Conservation (phyloP, 1,140 invertebrate genomes). For the Eubasilissa regina region DNA sequence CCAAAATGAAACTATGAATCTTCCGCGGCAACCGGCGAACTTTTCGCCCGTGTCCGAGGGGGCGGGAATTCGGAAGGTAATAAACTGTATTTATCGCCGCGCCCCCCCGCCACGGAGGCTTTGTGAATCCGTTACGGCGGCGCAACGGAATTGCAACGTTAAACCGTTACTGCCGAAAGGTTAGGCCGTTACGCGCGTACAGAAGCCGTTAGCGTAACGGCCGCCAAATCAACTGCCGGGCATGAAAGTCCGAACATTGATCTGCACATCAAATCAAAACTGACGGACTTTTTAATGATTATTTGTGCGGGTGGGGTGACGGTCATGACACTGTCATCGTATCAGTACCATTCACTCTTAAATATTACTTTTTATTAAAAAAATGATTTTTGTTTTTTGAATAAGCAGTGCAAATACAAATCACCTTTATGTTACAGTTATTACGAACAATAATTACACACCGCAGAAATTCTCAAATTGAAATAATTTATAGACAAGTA, state of each 20-base stretch:
- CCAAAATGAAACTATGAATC: constrained; percentile 32
- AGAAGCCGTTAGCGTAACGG: constrained; percentile 33
- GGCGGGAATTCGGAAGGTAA: constrained; percentile 33
- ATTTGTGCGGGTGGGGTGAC: too few relatives aligned
- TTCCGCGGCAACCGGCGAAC: not conserved
- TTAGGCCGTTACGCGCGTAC: constrained; percentile 38
- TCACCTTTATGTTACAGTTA: too few relatives aligned
- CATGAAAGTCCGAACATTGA: constrained; percentile 25
- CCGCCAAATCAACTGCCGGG: constrained; percentile 39
- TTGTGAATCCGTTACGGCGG: constrained; percentile 48
- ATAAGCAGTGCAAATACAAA: too few relatives aligned
- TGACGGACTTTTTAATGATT: too few relatives aligned
- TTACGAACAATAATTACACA: too few relatives aligned
- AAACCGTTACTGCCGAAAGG: constrained; percentile 51
- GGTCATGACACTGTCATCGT: too few relatives aligned
- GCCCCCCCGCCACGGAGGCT: constrained; percentile 42
- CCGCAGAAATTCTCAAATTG: too few relatives aligned
- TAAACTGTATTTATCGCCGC: constrained; percentile 53
- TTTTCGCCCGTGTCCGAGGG: constrained; percentile 17
- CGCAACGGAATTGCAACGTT: constrained; percentile 47
- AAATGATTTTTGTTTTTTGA: too few relatives aligned
- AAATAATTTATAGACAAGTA: too few relatives aligned
- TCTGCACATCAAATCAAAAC: not conserved
- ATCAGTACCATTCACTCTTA: too few relatives aligned
- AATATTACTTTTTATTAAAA: too few relatives aligned